phyloP scores from a whole-genome alignment of 2,113 vertebrate genomes.

The Nesoenas mayeri region DNA sequence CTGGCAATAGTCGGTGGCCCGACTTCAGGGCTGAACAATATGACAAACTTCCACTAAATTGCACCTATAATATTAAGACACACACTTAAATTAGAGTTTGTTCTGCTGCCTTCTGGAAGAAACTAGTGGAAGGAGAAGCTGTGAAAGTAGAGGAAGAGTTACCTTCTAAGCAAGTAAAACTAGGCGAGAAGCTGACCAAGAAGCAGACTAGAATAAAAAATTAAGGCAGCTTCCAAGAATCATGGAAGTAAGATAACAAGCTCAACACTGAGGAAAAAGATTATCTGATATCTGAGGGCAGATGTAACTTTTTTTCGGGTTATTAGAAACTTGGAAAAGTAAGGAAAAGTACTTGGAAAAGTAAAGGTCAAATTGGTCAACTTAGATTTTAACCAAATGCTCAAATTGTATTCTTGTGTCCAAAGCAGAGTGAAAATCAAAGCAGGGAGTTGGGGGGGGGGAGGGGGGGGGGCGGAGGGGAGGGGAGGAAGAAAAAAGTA shows the following conservation, averaged over 20 bases:
- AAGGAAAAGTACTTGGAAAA: no score
- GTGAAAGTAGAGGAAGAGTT: neutral
- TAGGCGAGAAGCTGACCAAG: neutral
- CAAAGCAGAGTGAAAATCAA: neutral
- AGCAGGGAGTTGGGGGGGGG: no score
- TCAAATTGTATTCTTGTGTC: neutral
- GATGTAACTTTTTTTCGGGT: neutral
- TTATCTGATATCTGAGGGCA: neutral
- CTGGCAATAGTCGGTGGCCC: neutral
- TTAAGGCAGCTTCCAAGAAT: neutral
- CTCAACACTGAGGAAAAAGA: neutral
- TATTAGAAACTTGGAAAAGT: neutral
- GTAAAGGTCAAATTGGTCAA: neutral
- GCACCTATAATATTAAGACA: neutral
- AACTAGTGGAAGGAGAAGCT: neutral
- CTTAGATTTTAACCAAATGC: neutral
- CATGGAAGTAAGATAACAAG: neutral
- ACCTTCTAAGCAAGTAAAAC: neutral
- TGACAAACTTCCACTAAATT: neutral
- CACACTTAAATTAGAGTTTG: neutral
- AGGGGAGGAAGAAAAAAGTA: neutral
- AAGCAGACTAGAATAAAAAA: neutral
- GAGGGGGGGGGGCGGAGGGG: no score
- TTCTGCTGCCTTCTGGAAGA: neutral
- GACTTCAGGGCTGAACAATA: neutral